Base-by-base conservation (phyloP, 2,113 vertebrate genomes). In the Caloenas nicobarica region DNA sequence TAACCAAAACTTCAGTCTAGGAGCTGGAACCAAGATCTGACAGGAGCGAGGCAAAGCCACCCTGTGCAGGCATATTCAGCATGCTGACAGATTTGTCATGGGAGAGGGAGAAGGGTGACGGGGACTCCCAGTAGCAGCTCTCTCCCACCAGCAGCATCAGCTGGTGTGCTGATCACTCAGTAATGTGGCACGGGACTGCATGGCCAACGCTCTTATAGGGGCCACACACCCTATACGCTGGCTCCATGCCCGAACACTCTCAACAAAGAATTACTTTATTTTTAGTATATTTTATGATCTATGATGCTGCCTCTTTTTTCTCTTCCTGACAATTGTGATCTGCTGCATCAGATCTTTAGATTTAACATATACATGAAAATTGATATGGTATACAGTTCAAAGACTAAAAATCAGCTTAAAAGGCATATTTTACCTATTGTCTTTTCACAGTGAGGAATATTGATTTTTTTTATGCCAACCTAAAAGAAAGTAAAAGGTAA, bases 161-260 rank as follows among this genome's bases (percentile, higher is more conserved):
- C 26, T 33, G 26, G 18, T 1, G 1, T 24, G 23, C 25, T 36
- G 38, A 16, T 18, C 34, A 16, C 3, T 5, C 25, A n/a, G n/a
- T 8, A 70, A 3, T 8, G 17, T 44, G 28, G 56, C 3, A 3
- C 17, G 7, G 42, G 44, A 50, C 50, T 26, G 15, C 2, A 1
- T 2, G 19, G 42, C 23, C 11, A 76, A 5, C 1, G 4, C 25
- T 38, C 13, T 13, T 60, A 7, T 0, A 69, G 38, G 16, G 31
- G 12, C 14, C 33, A 17, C 14, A n/a, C 6, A 4, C n/a, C 7
- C 38, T 10, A 6, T 7, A 7, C 1, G 2, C 24, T 38, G 48
- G 16, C 44, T 73, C 13, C 29, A 24, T 33, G 14, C 33, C 24
- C 46, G 62, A 89, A 70, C 17, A 73, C 13, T 28, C 16, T 46